phyloP scores from a whole-genome alignment of 1,140 invertebrate species.

The Lordiphosa clarofinis region DNA sequence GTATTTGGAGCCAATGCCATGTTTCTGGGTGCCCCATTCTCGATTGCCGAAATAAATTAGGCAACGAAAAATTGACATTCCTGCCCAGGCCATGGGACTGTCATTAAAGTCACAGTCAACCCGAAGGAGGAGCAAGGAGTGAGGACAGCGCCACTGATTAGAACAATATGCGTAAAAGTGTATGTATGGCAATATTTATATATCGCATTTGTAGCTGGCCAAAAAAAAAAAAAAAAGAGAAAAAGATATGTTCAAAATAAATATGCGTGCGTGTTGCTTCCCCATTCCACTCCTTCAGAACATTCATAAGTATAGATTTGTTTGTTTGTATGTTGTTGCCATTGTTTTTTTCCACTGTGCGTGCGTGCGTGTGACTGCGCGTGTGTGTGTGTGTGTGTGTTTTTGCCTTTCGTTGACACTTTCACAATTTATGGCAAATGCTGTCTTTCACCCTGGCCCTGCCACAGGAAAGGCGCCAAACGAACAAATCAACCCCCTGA shows the following conservation, averaged over 20 bases:
- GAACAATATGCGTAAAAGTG: conserved; percentile 74
- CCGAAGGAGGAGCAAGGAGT: conserved; percentile 27
- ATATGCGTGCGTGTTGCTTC: conserved; percentile 76
- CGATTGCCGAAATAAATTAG: conserved; percentile 66
- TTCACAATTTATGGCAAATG: conserved; percentile 77
- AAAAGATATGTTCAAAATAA: conserved; percentile 75
- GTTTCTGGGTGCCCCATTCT: conserved; percentile 7
- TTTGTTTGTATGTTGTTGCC: conserved; percentile 52
- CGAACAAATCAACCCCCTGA: conserved; percentile 30
- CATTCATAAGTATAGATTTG: conserved; percentile 47
- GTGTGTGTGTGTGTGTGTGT: conserved; percentile 47
- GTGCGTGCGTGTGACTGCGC: conserved; percentile 40
- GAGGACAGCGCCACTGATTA: conserved; percentile 63
- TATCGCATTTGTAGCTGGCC: conserved; percentile 50
- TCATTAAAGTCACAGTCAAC: conserved; percentile 39
- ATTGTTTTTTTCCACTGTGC: conserved; percentile 48
- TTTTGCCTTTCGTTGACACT: conserved; percentile 77
- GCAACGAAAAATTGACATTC: conserved; percentile 73
- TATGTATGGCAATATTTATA: conserved; percentile 42
- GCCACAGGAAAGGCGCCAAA: conserved; percentile 62
- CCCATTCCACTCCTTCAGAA: conserved; percentile 31
- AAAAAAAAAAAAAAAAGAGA: conserved; percentile 23
- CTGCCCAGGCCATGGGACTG: conserved; percentile 26
- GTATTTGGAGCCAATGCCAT: conserved; percentile 19
- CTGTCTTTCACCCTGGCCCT: conserved; percentile 62